These are phyloP conservation scores for Thalassarche chlororhynchos DNA, from an alignment of 2,113 vertebrate species.

Conservation along the genomic window DNA sequence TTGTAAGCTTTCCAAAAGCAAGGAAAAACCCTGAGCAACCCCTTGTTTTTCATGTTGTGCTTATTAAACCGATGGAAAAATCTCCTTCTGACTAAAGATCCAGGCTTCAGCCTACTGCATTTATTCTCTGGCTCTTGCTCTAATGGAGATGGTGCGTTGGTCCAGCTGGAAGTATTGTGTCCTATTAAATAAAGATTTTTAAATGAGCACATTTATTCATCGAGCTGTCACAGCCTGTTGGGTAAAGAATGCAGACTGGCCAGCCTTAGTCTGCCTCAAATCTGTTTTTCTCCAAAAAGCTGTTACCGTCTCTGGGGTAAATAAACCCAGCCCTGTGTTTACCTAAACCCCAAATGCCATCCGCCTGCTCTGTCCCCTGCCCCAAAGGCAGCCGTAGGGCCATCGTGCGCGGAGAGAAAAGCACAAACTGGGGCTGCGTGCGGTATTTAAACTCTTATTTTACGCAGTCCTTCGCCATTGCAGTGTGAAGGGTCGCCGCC, in stretches of 20 bases:
- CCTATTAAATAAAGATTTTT: background rate
- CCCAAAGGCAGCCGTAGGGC: background rate
- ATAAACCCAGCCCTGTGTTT: background rate
- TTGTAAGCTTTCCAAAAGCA: no score
- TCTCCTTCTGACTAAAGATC: background rate
- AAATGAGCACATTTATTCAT: background rate
- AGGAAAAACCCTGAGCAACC: background rate
- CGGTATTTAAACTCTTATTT: background rate
- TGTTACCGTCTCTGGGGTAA: background rate
- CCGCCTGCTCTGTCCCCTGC: background rate
- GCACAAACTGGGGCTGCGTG: rapidly evolving
- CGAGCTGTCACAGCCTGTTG: background rate
- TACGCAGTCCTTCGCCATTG: rapidly evolving
- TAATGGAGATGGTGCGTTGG: background rate
- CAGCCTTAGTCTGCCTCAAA: background rate
- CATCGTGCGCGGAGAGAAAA: rapidly evolving
- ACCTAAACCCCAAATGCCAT: background rate
- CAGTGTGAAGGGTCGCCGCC: background rate
- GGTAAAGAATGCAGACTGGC: background rate
- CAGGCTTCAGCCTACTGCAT: background rate
- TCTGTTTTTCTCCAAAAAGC: background rate
- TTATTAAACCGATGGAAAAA: background rate
- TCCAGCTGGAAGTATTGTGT: background rate
- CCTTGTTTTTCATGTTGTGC: rapidly evolving
- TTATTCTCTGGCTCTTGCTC: background rate